These are phyloP conservation scores for Lasioglossum albipes DNA, from an alignment of 1,140 invertebrate genomes.

Conservation along the genomic window DNA sequence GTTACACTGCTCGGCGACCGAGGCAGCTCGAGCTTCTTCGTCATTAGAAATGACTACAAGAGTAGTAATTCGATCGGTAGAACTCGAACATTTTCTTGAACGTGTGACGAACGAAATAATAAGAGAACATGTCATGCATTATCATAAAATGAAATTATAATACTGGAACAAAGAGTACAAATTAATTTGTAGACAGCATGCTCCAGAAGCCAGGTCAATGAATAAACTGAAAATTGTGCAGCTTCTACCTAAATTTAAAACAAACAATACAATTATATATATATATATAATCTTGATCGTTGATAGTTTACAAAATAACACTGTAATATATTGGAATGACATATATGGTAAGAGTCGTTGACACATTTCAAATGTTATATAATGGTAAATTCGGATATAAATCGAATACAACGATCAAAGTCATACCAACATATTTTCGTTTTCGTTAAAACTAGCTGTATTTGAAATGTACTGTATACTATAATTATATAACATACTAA, in stretches of 20 bases:
- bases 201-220: conserved; percentile 71
- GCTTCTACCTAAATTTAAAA: conserved; percentile 75
- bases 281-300: conserved; percentile 44
- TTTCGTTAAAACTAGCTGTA: conserved; percentile 3
- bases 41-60: not conserved
- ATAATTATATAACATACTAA: conserved; percentile 8
- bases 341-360: not conserved
- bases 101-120: conserved; percentile 27
- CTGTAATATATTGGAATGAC: conserved; percentile 21
- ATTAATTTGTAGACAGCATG: conserved; percentile 70
- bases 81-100: conserved; percentile 41
- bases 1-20: too few relatives aligned
- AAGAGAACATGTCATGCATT: conserved; percentile 34
- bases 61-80: conserved; percentile 25
- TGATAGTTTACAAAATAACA: conserved; percentile 8
- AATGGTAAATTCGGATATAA: not conserved
- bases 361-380: not conserved
- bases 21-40: too few relatives aligned
- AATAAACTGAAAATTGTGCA: conserved; percentile 73
- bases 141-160: conserved; percentile 59
- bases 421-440: conserved; percentile 27
- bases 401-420: not conserved
- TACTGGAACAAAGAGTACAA: conserved; percentile 60
- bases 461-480: conserved; percentile 7
- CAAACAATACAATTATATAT: conserved; percentile 68